phyloP scores from a whole-genome alignment of 2,113 vertebrate genomes.

The Trogon surrucura region DNA sequence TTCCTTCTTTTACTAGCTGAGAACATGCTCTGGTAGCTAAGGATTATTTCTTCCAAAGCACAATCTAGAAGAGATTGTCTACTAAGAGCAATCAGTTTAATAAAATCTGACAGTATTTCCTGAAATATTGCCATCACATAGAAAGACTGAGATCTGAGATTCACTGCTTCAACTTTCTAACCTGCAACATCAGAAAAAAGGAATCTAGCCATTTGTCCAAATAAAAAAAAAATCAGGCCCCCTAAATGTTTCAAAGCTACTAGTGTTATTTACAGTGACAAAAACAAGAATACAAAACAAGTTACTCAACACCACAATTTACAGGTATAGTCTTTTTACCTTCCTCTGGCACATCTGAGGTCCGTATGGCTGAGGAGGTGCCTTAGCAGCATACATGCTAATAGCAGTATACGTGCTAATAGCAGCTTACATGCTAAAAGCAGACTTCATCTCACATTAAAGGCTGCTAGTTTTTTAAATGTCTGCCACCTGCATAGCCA shows the following conservation, averaged over 20 bases:
- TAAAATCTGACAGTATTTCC: not conserved
- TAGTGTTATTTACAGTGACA: not conserved
- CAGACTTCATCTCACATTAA: not conserved
- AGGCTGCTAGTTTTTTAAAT: not conserved
- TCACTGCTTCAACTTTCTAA: not conserved
- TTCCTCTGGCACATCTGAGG: not conserved
- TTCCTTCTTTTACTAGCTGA: not conserved
- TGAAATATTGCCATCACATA: not conserved
- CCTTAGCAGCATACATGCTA: not conserved
- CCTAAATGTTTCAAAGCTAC: not conserved
- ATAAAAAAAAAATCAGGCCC: not conserved
- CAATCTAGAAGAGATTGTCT: not conserved
- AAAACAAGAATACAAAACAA: not conserved
- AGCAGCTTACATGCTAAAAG: not conserved
- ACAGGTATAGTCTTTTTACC: not conserved
- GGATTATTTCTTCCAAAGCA: not conserved
- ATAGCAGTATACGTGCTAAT: not conserved
- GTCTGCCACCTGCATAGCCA: not conserved
- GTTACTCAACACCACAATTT: too few species aligned
- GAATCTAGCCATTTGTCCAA: not conserved
- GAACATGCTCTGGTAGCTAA: not conserved
- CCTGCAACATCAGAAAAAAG: not conserved
- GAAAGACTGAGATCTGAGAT: not conserved
- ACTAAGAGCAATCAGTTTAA: not conserved
- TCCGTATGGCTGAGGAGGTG: not conserved